Percentiles rank a stretch among this genome's conserved stretches.
phyloP scores from a whole-genome alignment of 2,888 invertebrate genomes.

The Thereva nobilitata region DNA sequence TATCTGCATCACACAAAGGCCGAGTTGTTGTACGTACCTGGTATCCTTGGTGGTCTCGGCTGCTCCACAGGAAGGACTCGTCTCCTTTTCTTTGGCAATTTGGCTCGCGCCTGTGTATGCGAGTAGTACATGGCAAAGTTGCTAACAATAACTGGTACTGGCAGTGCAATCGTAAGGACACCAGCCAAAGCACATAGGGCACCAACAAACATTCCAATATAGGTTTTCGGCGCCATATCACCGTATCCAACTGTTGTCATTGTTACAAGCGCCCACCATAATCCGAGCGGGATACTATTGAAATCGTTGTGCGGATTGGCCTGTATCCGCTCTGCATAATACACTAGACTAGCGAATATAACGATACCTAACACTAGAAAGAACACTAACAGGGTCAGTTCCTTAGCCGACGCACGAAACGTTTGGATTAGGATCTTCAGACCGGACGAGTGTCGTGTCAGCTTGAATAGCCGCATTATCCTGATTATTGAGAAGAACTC shows the following conservation, averaged over 20 bases:
- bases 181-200: slow-evolving; percentile 97
- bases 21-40: slow-evolving; percentile 49
- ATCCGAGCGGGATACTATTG: slow-evolving; percentile 94
- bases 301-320: slow-evolving; percentile 96
- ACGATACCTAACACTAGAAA: slow-evolving; percentile 97
- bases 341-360: slow-evolving; percentile 97
- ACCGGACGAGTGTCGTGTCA: slow-evolving; percentile 96
- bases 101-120: slow-evolving; percentile 95
- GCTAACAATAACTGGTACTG: slow-evolving; percentile 98
- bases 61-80: slow-evolving; percentile 96
- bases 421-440: slow-evolving; percentile 98
- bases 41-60: slow-evolving; percentile 70
- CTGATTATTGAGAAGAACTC: slow-evolving; percentile 98
- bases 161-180: slow-evolving; percentile 97
- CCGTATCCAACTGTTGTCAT: slow-evolving; percentile 99
- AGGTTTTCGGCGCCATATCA: slow-evolving; percentile 98
- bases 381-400: slow-evolving; percentile 93
- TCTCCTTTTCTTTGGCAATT: slow-evolving; percentile 97
- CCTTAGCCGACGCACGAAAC: slow-evolving; percentile 96
- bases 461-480: slow-evolving; percentile 95
- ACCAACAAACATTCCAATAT: slow-evolving; percentile 98
- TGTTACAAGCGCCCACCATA: slow-evolving; percentile 99
- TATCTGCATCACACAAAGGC: too few species aligned
- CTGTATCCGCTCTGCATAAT: slow-evolving; percentile 96
- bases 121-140: slow-evolving; percentile 98